A percentile compares a stretch with the other conserved stretches of the same genome.
phyloP scores from a whole-genome alignment of 2,888 invertebrate genomes.

The Penaeus monodon region DNA sequence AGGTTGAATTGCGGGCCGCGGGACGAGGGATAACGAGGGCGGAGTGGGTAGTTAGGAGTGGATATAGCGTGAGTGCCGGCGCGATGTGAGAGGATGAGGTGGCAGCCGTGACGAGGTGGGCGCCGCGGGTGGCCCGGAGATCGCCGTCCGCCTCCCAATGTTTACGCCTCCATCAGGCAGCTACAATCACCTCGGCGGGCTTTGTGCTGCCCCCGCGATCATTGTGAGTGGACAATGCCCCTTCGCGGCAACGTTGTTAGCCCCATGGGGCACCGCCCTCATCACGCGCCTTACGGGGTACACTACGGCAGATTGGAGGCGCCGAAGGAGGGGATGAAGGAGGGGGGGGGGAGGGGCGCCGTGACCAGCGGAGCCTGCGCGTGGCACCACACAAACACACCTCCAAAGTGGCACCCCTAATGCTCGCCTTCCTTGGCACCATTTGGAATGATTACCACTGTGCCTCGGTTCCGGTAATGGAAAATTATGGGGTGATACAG shows the following conservation, averaged over 20 bases:
- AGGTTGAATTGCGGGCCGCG: neutral
- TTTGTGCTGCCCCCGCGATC: conserved; percentile 31
- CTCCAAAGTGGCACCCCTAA: conserved; percentile 27
- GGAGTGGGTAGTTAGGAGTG: conserved; percentile 7
- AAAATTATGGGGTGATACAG: conserved; percentile 40
- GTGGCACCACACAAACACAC: too few relatives aligned
- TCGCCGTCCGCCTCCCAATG: conserved; percentile 44
- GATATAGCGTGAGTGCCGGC: neutral
- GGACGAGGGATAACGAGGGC: conserved; percentile 7
- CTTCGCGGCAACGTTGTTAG: conserved; percentile 37
- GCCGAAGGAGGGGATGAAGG: too few relatives aligned
- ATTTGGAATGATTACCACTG: conserved; percentile 43
- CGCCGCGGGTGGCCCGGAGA: conserved; percentile 20
- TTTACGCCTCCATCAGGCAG: conserved; percentile 50
- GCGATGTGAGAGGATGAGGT: neutral
- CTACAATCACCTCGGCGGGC: conserved; percentile 43
- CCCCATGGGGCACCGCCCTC: conserved; percentile 34
- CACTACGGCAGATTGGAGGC: too few relatives aligned
- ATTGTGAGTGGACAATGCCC: conserved; percentile 47
- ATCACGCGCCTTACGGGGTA: conserved; percentile 24
- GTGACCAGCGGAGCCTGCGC: too few relatives aligned
- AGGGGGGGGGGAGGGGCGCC: too few relatives aligned
- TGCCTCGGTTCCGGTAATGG: conserved; percentile 36
- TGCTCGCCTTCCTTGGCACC: conserved; percentile 36
- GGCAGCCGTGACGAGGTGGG: conserved; percentile 28